Base-by-base conservation (phyloP, 2,797 vertebrate genomes). In the Peromyscus attwateri region DNA sequence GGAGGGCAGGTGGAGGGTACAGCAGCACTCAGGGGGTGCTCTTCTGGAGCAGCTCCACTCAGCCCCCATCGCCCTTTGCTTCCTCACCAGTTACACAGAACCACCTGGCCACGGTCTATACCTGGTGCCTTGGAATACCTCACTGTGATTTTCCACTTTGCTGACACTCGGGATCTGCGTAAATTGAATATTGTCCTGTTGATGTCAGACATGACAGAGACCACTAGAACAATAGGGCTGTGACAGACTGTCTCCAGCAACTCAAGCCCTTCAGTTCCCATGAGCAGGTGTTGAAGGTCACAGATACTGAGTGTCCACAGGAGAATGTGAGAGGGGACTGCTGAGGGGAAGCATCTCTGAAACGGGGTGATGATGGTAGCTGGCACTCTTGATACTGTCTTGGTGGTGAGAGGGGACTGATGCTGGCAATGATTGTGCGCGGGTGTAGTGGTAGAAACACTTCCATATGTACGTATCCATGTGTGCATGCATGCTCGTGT, bases 161-260 rank as follows among this genome's bases (percentile, higher is more conserved):
- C 37, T 68, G 85, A 89, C 57, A 87, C 34, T 52, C 46, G 76
- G 46, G 91, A 66, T 94, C 73, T 64, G 73, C 95, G 92, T 68
- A 94, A 92, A 89, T 95, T 87, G 91, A 84, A 31, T 84, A 66
- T 81, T 89, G 95, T 70, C 92, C 92, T 95, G 8, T 60, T 95
- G 88, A 88, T 88, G 81, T 80, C 84, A 91, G 84, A 90, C 46
- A 40, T 77, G 84, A 79, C 73, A 71, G 92, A 76, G 37, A 90
- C 62, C 55, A 37, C 29, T 85, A 52, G 95, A 57, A 79, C 31
- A 89, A 84, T n/a, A 52, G n/a, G 49, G 27, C 52, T 40, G 55
- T 70, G 85, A 92, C 55, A 73, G 85, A 68, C 79, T 52, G 43
- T 92, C 66, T 6, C 57, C 60, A 46, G 9, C 25, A 77, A 76